Evolutionary conservation across 2,888 invertebrate species (phyloP).

Genomic region (Hemistola chrysoprasaria): DNA sequence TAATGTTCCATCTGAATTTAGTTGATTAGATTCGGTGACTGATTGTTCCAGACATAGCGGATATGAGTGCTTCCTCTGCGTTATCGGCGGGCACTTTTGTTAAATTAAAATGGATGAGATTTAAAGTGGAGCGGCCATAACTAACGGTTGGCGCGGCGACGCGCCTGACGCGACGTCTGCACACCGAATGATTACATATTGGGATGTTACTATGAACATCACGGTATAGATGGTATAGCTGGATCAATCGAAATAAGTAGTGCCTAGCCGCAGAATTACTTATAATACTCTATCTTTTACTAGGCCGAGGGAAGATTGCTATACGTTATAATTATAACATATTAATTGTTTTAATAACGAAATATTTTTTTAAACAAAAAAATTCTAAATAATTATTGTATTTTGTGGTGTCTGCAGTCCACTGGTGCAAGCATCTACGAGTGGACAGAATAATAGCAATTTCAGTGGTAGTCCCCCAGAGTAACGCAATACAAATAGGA

Average conservation of each 20-base stretch:
- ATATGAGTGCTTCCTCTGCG: constrained; percentile 78
- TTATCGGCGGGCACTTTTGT: constrained; percentile 80
- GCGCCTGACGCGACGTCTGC: constrained; percentile 33
- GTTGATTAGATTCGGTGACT: constrained; percentile 29
- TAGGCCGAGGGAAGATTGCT: no score
- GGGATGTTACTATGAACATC: constrained; percentile 24
- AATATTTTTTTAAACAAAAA: no score
- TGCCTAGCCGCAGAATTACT: no score
- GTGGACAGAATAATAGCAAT: not conserved
- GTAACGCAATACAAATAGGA: constrained; percentile 54
- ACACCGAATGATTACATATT: constrained; percentile 22
- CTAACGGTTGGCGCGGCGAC: constrained; percentile 71
- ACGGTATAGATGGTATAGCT: no score
- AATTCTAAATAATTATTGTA: no score
- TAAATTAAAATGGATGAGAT: constrained; percentile 81
- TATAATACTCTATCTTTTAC: no score
- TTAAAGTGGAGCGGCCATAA: constrained; percentile 79
- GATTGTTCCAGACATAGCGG: constrained; percentile 54
- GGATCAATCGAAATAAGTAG: no score
- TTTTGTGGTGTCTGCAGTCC: no score
- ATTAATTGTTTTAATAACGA: no score
- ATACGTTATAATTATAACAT: no score
- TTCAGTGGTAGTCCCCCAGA: constrained; percentile 14
- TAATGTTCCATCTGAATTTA: constrained; percentile 1
- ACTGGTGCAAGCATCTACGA: no score